phyloP scores from a whole-genome alignment of 2,113 vertebrate genomes.

The Aix galericulata region DNA sequence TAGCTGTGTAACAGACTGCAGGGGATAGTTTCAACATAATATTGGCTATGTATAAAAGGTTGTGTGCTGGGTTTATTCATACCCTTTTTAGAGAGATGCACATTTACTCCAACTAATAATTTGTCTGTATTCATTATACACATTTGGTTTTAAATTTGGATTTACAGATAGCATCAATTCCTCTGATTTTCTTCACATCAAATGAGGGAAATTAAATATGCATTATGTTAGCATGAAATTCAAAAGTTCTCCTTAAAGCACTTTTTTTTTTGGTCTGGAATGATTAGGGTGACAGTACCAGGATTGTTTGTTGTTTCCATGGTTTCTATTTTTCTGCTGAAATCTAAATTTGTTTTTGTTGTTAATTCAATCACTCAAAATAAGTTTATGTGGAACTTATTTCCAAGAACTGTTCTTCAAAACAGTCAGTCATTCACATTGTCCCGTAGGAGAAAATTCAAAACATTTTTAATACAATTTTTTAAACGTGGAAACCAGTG shows the following conservation, averaged over 20 bases:
- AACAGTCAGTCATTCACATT: background rate
- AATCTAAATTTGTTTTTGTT: conserved; percentile 35
- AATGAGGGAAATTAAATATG: background rate
- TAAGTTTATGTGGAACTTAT: background rate
- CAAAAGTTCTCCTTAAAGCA: background rate
- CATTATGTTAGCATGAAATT: conserved; percentile 3
- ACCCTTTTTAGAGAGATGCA: background rate
- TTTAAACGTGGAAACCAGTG: background rate
- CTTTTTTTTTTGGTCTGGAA: background rate
- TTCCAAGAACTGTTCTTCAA: background rate
- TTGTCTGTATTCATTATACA: background rate
- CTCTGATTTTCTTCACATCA: conserved; percentile 8
- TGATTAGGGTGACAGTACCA: background rate
- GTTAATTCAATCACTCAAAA: conserved; percentile 18
- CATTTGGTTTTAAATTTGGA: background rate
- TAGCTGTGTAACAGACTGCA: conserved; percentile 4
- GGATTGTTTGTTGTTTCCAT: background rate
- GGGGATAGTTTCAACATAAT: background rate
- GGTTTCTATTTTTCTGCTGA: background rate
- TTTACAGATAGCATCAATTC: background rate
- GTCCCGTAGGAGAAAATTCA: background rate
- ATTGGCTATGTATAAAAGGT: background rate
- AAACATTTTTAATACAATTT: background rate
- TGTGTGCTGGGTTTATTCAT: background rate
- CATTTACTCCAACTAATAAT: background rate